These are phyloP conservation scores for Drosophila rufa DNA, from an alignment of 1,140 invertebrate species.

Conservation along the genomic window DNA sequence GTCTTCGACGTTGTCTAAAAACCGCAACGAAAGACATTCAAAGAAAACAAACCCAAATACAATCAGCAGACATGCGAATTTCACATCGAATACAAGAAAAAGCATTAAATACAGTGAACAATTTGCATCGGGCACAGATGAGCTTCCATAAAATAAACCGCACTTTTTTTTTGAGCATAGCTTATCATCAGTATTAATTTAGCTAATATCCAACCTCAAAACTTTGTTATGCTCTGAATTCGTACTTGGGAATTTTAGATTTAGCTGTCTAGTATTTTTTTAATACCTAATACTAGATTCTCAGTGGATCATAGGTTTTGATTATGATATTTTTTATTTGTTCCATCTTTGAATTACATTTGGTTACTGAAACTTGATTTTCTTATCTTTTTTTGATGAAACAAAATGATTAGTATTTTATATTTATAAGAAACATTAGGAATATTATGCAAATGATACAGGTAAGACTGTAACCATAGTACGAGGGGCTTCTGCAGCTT, in stretches of 20 bases:
- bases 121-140: slow-evolving; percentile 24
- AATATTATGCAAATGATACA: neutral
- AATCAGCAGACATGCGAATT: slow-evolving; percentile 32
- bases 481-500: neutral
- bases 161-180: neutral
- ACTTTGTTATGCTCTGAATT: neutral
- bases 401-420: neutral
- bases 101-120: slow-evolving; percentile 10
- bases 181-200: too few species aligned
- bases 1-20: slow-evolving; percentile 5
- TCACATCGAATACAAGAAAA: slow-evolving; percentile 26
- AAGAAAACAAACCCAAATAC: slow-evolving; percentile 32
- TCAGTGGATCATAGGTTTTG: neutral
- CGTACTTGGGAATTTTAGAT: neutral
- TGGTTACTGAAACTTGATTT: neutral
- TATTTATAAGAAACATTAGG: neutral
- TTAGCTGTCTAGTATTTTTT: neutral
- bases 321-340: neutral
- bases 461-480: slow-evolving; percentile 1
- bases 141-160: neutral
- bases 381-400: neutral
- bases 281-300: neutral
- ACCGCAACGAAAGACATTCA: slow-evolving; percentile 29
- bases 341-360: neutral
- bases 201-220: too few species aligned